These are phyloP conservation scores for Aproaerema taeniolella DNA, from an alignment of 2,888 invertebrate species.

Conservation along the genomic window DNA sequence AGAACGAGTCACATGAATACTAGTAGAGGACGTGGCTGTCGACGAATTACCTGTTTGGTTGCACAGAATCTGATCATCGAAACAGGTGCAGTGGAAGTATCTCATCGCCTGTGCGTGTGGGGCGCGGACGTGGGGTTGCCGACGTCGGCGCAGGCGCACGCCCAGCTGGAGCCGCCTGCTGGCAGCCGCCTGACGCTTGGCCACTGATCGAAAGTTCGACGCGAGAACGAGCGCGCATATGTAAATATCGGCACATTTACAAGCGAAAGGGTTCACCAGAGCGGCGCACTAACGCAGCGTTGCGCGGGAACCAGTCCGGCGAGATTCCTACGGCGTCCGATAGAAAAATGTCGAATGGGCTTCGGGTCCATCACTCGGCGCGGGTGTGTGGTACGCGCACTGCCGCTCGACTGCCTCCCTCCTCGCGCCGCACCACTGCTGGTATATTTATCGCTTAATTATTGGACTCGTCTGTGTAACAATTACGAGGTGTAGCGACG, in stretches of 20 bases:
- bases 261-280: slow-evolving; percentile 78
- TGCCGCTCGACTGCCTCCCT: slow-evolving; percentile 71
- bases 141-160: slow-evolving; percentile 9
- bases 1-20: no score
- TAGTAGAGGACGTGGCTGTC: no score
- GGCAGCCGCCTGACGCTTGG: slow-evolving; percentile 50
- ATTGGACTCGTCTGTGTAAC: slow-evolving; percentile 72
- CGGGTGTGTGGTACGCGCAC: slow-evolving; percentile 66
- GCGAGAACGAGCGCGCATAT: slow-evolving; percentile 74
- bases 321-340: slow-evolving; percentile 80
- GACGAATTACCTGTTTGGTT: slow-evolving; percentile 7
- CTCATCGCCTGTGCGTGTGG: slow-evolving; percentile 10
- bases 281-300: slow-evolving; percentile 75
- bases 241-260: slow-evolving; percentile 78
- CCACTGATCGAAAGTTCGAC: slow-evolving; percentile 75
- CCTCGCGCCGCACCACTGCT: slow-evolving; percentile 63
- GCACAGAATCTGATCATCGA: slow-evolving; percentile 11
- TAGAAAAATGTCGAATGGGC: slow-evolving; percentile 78
- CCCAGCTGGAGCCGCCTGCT: slow-evolving; percentile 29
- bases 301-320: slow-evolving; percentile 80
- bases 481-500: slow-evolving; percentile 61
- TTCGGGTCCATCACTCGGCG: slow-evolving; percentile 61
- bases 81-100: slow-evolving; percentile 10
- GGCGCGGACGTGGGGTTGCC: slow-evolving; percentile 2
- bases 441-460: slow-evolving; percentile 75